A percentile compares a stretch with the other conserved stretches of the same genome.
Conservation (phyloP, 2,113 vertebrate genomes). For the Protomyctophum bolini region DNA sequence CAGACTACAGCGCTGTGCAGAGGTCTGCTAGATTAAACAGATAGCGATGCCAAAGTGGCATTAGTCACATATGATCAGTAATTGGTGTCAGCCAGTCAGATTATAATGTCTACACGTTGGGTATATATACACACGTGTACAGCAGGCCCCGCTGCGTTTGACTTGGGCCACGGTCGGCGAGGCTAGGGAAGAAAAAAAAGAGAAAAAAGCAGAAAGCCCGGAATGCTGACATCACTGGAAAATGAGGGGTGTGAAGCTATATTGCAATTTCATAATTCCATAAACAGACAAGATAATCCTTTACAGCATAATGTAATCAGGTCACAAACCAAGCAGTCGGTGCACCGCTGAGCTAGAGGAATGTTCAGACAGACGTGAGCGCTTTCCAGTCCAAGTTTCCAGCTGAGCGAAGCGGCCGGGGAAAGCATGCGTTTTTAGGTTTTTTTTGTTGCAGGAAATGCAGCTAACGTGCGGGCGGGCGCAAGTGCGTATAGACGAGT, state of each 20-base stretch:
- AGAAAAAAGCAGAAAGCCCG: slow-evolving; percentile 18
- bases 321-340: slow-evolving; percentile 33
- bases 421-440: not conserved
- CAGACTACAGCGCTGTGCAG: not conserved
- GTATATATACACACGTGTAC: slow-evolving; percentile 31
- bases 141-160: slow-evolving; percentile 42
- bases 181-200: slow-evolving; percentile 23
- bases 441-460: not conserved
- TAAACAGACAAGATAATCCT: slow-evolving; percentile 71
- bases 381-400: slow-evolving; percentile 61
- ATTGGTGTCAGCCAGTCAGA: not conserved
- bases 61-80: not conserved
- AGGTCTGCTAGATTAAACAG: not conserved
- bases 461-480: not conserved
- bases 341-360: slow-evolving; percentile 43
- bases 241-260: slow-evolving; percentile 55
- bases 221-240: slow-evolving; percentile 62
- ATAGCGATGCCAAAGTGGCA: not conserved
- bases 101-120: slow-evolving; percentile 13
- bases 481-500: slow-evolving; percentile 8
- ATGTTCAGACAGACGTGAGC: slow-evolving; percentile 61
- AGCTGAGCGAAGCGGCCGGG: slow-evolving; percentile 37
- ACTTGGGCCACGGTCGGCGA: not conserved
- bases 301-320: slow-evolving; percentile 58
- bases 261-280: slow-evolving; percentile 66